phyloP scores from a whole-genome alignment of 1,140 invertebrate genomes.

The Drosophila pseudoananassae region DNA sequence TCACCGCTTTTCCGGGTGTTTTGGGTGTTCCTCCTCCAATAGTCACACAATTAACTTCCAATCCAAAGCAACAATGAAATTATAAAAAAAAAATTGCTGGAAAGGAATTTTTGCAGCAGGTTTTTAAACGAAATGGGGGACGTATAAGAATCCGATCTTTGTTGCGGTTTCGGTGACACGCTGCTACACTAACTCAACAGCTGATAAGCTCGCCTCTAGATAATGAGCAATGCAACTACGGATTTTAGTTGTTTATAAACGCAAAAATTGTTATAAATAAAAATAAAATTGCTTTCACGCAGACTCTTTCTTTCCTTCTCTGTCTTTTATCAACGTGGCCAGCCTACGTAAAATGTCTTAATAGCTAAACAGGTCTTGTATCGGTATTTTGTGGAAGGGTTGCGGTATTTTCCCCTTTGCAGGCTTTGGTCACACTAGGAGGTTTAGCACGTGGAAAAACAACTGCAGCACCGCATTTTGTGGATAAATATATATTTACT shows the following conservation, averaged over 20 bases:
- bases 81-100: constrained; percentile 15
- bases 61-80: constrained; percentile 28
- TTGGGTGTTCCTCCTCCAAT: constrained; percentile 4
- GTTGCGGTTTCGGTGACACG: not conserved
- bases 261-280: constrained; percentile 55
- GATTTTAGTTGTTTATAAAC: constrained; percentile 46
- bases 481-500: constrained; percentile 41
- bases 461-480: constrained; percentile 36
- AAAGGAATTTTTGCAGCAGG: constrained; percentile 36
- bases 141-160: constrained; percentile 3
- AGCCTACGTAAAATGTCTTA: constrained; percentile 19
- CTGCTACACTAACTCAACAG: constrained; percentile 20
- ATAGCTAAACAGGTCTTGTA: constrained; percentile 5
- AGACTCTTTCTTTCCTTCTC: constrained; percentile 9
- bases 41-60: constrained; percentile 24
- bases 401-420: not conserved
- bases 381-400: constrained; percentile 7
- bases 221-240: constrained; percentile 6
- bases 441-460: constrained; percentile 71
- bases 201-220: constrained; percentile 13
- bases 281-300: constrained; percentile 52
- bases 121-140: constrained; percentile 11
- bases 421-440: constrained; percentile 37
- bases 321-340: constrained; percentile 30
- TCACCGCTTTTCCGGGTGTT: constrained; percentile 17